Evolutionary conservation across 2,888 invertebrate species (phyloP), one percentile per base, ranked within the genome.

Genomic region (Teinopalpus imperialis): DNA sequence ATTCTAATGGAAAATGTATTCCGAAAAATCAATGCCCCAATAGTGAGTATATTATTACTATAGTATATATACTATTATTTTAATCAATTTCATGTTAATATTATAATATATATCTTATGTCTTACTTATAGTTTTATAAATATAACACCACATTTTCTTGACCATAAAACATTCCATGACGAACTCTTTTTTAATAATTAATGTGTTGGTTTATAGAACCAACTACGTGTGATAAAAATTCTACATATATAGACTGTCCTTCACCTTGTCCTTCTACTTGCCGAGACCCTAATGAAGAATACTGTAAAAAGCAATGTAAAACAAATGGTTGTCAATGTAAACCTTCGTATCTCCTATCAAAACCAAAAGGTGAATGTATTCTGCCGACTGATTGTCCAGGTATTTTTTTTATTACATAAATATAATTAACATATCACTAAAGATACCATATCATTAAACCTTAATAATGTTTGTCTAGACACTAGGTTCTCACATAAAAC

Each of bases 211-310:
- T 48, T 44, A 5, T 14, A 53, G 49, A 46, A 26, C 20, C 21
- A 49, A 50, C 8, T 69, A 69, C 42, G 40, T 55, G 63, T 1
- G 69, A 69, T 7, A 42, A 34, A 0, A 74, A 75, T 34, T 66
- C 72, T n/a, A 55, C 53, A 0, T 54, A 41, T 21, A 59, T 45
- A 3, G 41, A 52, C 0, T 68, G 66, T 30, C 54, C 61, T 2
- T 54, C 46, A 7, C 18, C 53, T 0, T 64, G 66, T 23, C 63
- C 57, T 3, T 51, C 63, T 0, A 69, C 67, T 0, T 72, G 69
- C 30, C 47, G 53, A 1, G 48, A 53, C 1, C 70, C 69, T 1
- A 48, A 61, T 26, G 55, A 57, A 1, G 34, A 43, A 1, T 48
- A 30, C 2, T 57, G 56, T 16, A 46, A 40, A 2, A 32, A 46